Percentiles rank a stretch among this genome's conserved stretches.
Conservation (phyloP, 35 echinoderm and acorn worm genomes). For the Heliocidaris erythrogramma region DNA sequence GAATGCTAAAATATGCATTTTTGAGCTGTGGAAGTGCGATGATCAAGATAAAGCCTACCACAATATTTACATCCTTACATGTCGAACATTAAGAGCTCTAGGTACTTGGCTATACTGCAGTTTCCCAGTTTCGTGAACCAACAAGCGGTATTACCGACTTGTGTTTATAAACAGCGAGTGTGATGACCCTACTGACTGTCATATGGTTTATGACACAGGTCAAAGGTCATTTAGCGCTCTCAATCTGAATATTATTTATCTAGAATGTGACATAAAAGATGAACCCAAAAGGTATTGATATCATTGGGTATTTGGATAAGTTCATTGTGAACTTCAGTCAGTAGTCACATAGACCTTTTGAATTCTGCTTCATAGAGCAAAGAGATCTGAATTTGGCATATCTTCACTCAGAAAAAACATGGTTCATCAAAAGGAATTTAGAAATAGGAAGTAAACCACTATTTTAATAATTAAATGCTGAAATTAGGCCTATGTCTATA, state of each 20-base stretch:
- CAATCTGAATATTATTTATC: not conserved
- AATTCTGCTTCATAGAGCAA: no score
- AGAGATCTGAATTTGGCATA: no score
- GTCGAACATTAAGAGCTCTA: no score
- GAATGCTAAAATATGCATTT: not conserved
- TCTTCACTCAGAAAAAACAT: no score
- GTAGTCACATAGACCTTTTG: no score
- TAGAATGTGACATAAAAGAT: not conserved
- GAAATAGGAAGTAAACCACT: no score
- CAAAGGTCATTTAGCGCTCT: not conserved
- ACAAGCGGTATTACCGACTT: not conserved
- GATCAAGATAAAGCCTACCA: not conserved
- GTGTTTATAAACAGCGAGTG: not conserved
- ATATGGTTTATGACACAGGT: not conserved
- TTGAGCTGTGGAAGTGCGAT: not conserved
- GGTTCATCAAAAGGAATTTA: no score
- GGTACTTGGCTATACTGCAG: not conserved
- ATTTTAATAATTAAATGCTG: no score
- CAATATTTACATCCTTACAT: no score
- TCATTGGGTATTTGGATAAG: no score
- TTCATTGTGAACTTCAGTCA: no score
- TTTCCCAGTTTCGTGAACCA: not conserved
- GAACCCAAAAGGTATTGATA: not conserved
- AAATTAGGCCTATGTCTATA: no score
- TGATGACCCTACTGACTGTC: not conserved